A percentile compares a stretch with the other conserved stretches of the same genome.
These are phyloP conservation scores for Adelges cooleyi DNA, from an alignment of 1,140 invertebrate species.

Conservation along the genomic window DNA sequence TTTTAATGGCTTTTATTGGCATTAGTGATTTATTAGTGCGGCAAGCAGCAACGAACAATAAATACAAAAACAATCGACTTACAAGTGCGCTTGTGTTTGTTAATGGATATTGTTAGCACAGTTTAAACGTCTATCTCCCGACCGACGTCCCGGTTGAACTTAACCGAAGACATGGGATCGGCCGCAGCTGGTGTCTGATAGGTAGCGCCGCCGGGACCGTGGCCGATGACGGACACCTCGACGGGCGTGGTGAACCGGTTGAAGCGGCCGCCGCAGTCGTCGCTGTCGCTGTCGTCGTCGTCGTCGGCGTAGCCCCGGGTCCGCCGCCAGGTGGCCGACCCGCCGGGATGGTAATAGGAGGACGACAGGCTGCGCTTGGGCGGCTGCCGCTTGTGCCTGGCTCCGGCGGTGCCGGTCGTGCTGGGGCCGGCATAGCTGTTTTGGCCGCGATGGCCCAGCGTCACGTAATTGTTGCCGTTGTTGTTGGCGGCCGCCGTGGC, in stretches of 20 bases:
- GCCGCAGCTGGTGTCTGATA: not conserved
- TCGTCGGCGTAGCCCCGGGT: not conserved
- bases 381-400: slow-evolving; percentile 32
- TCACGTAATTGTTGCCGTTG: too few relatives aligned
- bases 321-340: slow-evolving; percentile 11
- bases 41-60: too few relatives aligned
- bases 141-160: slow-evolving; percentile 41
- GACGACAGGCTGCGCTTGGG: slow-evolving; percentile 36
- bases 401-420: slow-evolving; percentile 38
- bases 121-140: slow-evolving; percentile 61
- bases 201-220: not conserved
- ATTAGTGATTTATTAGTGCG: too few relatives aligned
- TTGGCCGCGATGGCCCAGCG: slow-evolving; percentile 4
- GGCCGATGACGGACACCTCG: not conserved
- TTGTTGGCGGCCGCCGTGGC: too few relatives aligned
- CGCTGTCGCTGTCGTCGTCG: not conserved
- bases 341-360: slow-evolving; percentile 42
- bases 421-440: not conserved
- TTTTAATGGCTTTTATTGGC: too few relatives aligned
- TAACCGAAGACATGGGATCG: not conserved
- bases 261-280: not conserved
- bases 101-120: too few relatives aligned
- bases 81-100: too few relatives aligned
- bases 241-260: not conserved
- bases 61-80: too few relatives aligned